These are phyloP conservation scores for Paelopatides confundens DNA, from an alignment of 53 echinoderm and acorn worm species.

Conservation along the genomic window DNA sequence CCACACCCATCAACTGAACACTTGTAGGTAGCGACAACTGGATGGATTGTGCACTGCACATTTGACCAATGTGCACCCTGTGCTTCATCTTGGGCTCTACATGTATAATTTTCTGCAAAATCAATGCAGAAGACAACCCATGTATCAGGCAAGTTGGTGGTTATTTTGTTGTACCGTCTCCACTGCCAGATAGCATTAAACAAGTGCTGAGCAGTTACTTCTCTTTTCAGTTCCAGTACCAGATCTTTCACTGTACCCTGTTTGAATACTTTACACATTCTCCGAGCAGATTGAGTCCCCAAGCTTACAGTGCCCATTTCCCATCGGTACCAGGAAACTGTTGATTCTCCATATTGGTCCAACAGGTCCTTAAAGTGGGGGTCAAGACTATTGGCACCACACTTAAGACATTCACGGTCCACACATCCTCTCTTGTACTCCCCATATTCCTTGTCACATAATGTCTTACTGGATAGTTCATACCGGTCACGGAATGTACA, in stretches of 20 bases:
- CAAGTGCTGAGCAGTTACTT: neutral
- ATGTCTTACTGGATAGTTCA: constrained; percentile 7
- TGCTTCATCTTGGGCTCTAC: constrained; percentile 54
- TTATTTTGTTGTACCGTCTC: neutral
- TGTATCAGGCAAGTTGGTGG: neutral
- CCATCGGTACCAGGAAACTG: neutral
- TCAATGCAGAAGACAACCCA: constrained; percentile 48
- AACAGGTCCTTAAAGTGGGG: neutral
- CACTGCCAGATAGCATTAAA: neutral
- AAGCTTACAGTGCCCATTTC: neutral
- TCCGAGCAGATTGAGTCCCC: neutral
- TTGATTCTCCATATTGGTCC: no score
- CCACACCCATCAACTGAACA: constrained; percentile 25
- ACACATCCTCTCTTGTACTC: constrained; percentile 41
- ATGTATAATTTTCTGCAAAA: constrained; percentile 55
- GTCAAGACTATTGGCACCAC: constrained; percentile 20
- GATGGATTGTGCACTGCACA: constrained; percentile 48
- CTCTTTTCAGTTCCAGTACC: neutral
- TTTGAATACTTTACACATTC: neutral
- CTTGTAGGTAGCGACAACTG: constrained; percentile 51
- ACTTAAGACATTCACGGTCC: constrained; percentile 15
- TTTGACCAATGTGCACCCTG: constrained; percentile 54
- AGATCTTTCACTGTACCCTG: neutral
- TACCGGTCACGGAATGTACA: constrained; percentile 5
- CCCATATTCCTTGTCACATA: constrained; percentile 17